Conservation (phyloP, 2,888 invertebrate genomes). For the Lithophane socia region DNA sequence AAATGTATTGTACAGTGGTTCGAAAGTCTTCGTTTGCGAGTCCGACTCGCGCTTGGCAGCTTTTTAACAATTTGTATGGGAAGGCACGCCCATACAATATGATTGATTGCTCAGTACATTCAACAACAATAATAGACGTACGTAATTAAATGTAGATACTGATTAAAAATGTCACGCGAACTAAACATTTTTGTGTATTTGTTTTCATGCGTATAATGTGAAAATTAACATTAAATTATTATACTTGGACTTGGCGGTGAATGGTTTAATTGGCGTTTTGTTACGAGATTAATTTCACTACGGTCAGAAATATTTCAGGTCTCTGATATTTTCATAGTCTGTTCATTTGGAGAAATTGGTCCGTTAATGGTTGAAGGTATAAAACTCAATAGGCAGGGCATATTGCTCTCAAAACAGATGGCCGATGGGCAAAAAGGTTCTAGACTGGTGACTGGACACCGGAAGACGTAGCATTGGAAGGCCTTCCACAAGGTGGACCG, state of each 20-base stretch:
- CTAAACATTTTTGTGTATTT: conserved; percentile 68
- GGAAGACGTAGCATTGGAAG: too few relatives aligned
- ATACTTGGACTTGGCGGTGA: conserved; percentile 7
- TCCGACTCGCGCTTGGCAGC: not conserved
- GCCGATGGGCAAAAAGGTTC: too few relatives aligned
- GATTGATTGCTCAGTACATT: conserved; percentile 62
- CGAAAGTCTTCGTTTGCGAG: not conserved
- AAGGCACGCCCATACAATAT: conserved; percentile 57
- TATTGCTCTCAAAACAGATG: too few relatives aligned
- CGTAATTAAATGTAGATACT: conserved; percentile 70
- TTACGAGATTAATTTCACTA: conserved; percentile 10
- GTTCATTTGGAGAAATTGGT: not conserved
- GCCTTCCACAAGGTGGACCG: too few relatives aligned
- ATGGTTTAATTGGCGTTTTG: conserved; percentile 32
- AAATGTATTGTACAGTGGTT: not conserved
- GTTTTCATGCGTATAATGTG: conserved; percentile 49
- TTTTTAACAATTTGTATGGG: conserved; percentile 54
- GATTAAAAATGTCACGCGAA: conserved; percentile 72
- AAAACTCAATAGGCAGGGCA: not conserved
- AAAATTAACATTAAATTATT: conserved; percentile 26
- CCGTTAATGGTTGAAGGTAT: not conserved
- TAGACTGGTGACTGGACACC: too few relatives aligned
- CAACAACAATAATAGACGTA: conserved; percentile 54
- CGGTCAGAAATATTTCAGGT: not conserved
- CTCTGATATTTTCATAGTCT: not conserved